Conservation (phyloP, 2,888 invertebrate genomes). For the Phorcus lineatus region DNA sequence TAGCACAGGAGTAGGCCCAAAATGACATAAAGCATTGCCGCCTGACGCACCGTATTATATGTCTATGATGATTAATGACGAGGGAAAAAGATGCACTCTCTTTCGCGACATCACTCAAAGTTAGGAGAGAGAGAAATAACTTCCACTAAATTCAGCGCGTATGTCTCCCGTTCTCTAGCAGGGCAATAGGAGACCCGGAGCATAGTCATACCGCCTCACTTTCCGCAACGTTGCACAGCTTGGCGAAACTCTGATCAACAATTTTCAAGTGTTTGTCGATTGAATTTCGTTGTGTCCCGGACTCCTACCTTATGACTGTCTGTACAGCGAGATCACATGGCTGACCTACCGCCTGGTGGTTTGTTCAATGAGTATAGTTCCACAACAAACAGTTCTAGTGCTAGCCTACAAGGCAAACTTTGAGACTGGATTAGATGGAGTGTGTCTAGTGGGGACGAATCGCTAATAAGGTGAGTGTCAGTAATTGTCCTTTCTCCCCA, state of each 20-base stretch:
- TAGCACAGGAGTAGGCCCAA: background rate
- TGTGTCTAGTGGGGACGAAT: background rate
- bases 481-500: background rate
- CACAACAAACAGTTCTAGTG: too few relatives aligned
- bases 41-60: background rate
- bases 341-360: too few relatives aligned
- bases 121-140: background rate
- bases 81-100: background rate
- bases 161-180: background rate
- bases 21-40: background rate
- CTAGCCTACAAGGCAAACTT: background rate
- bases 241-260: background rate
- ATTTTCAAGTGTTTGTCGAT: background rate
- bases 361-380: too few relatives aligned
- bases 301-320: background rate
- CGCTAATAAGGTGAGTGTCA: background rate
- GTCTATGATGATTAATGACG: background rate
- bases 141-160: background rate
- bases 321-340: background rate
- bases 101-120: background rate
- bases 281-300: background rate
- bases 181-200: too few relatives aligned
- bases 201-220: background rate
- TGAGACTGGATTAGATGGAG: background rate
- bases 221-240: background rate